A percentile compares a stretch with the other conserved stretches of the same genome.
phyloP scores from a whole-genome alignment of 1,140 invertebrate genomes.

The Ceratitis capitata region DNA sequence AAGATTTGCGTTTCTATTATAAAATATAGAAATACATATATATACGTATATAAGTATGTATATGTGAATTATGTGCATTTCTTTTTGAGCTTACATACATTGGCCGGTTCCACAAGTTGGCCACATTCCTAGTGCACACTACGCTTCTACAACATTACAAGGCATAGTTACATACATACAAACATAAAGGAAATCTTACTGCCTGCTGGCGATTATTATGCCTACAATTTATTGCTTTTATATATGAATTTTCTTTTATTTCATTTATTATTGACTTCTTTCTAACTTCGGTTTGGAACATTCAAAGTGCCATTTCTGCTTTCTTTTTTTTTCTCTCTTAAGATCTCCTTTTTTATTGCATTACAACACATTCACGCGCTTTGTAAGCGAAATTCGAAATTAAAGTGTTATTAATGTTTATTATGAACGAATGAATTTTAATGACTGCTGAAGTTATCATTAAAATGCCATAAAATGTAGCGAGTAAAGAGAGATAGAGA shows the following conservation, averaged over 20 bases:
- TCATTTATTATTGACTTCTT: not conserved
- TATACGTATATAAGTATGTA: too few relatives aligned
- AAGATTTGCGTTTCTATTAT: not conserved
- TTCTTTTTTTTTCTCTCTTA: not conserved
- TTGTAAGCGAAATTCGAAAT: slow-evolving; percentile 8
- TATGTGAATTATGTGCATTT: not conserved
- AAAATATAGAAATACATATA: not conserved
- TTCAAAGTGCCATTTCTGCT: not conserved
- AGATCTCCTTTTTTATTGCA: not conserved
- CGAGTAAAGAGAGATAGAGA: too few relatives aligned
- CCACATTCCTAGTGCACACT: slow-evolving; percentile 5
- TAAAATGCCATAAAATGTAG: slow-evolving; percentile 28
- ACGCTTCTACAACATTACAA: not conserved
- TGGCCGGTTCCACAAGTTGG: slow-evolving; percentile 15
- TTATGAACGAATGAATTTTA: slow-evolving; percentile 36
- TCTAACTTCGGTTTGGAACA: not conserved
- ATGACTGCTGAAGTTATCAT: slow-evolving; percentile 34
- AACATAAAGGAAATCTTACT: too few relatives aligned
- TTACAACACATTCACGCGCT: not conserved
- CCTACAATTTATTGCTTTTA: not conserved
- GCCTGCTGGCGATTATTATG: slow-evolving; percentile 33
- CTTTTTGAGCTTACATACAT: not conserved
- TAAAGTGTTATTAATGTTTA: slow-evolving; percentile 40
- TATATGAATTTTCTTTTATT: not conserved
- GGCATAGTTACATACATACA: too few relatives aligned